Evolutionary conservation across 2,113 vertebrate species (phyloP), one percentile per base, ranked within the genome.

Genomic region (Brienomyrus brachyistius): DNA sequence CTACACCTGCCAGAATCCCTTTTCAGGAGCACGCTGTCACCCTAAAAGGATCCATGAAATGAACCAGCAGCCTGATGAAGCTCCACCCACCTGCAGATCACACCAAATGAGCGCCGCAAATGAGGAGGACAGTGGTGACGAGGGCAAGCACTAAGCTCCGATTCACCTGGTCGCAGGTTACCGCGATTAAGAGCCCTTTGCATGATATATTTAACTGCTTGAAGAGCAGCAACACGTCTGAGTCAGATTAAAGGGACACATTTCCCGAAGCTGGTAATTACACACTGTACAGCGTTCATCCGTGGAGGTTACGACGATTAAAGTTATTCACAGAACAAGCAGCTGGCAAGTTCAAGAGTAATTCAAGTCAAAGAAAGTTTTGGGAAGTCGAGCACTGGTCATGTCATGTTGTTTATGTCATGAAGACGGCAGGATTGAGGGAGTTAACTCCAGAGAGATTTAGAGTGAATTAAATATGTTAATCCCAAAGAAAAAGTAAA

Each of bases 391-490:
- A 35, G 40, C 50, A 1, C 31, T n/a, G 85, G 50, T 5, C 6
- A 54, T 87, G 85, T 87, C 31, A 4, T 54, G 85, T 51, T 87
- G n/a, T 51, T 52, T 95, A 94, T 15, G 94, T 94, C 93, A 94
- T 96, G 95, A 95, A 96, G 96, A 96, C 96, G 94, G 92, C 94
- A 95, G 95, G 84, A 43, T 85, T 86, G 77, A 52, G 80, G 95
- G 96, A 94, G 96, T 96, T 96, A 96, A 95, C 95, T 96, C 95
- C 95, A 93, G 95, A 93, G 95, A 95, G 96, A 96, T 95, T 96
- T 95, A 95, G 93, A 92, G 94, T 95, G 95, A 96, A 96, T 96
- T 96, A 96, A 96, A 96, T 96, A 96, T 96, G 96, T 95, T 96
- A 96, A 96, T 96, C 95, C 95, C 95, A 94, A 31, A 70, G 95